Evolutionary conservation across 2,888 invertebrate species (phyloP), one percentile per base, ranked within the genome.

Genomic region (Vannuccia rotundouncinata): DNA sequence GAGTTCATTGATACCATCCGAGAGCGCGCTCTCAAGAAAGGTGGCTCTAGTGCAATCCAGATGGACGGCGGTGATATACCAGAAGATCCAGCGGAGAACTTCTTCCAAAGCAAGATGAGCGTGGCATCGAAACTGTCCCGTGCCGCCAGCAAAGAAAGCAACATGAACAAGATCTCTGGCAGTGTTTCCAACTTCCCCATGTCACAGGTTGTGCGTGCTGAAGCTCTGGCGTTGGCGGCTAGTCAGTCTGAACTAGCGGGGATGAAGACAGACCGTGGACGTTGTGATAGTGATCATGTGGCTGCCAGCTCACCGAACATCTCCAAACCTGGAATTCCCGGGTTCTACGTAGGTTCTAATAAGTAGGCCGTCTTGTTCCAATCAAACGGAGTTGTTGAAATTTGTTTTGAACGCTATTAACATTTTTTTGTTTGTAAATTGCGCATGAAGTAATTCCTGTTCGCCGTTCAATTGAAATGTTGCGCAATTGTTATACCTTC

Each of bases 41-140:
- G 27, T 25, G 28, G 25, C 27, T 30, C 30, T 1, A 31, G 73
- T 27, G 74, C 29, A 5, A 45, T 45, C 1, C 5, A 2, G 5
- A 22, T 28, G 27, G 17, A 17, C 29, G 10, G n/a, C 17, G 28
- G 10, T 1, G 79, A 78, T 27, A 29, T 28, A n/a, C n/a, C n/a
- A n/a, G 0, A 25, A n/a, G 79, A 79, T 22, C 13, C 28, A 17
- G 77, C 66, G 13, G 60, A 59, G 13, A 79, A 60, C 76, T 79
- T 79, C 79, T 79, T 77, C 79, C 79, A 79, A 29, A 75, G 74
- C 78, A 79, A 79, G 76, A 28, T 79, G 79, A 79, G 79, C 30
- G 60, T 79, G 0, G 79, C 79, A 13, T 27, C 22, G 1, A 78
- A 79, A 29, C 28, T 79, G 76, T 29, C 74, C n/a, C 17, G 60